Evolutionary conservation across 2,797 vertebrate species (phyloP).

Genomic region (Crossoptilon crossoptilon): DNA sequence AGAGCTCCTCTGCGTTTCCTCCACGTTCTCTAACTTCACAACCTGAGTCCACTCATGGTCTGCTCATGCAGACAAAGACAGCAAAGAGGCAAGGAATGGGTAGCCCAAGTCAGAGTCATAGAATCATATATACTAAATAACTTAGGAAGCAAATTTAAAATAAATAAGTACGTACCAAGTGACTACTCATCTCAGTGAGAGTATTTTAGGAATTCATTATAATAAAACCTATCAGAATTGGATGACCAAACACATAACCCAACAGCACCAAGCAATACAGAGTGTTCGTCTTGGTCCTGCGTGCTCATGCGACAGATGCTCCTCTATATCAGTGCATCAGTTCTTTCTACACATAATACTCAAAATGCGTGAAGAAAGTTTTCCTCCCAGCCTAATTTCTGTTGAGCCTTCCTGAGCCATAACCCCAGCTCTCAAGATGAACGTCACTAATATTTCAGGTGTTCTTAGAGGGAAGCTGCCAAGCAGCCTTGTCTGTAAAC

Average conservation of each 20-base stretch:
- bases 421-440: slow-evolving; percentile 29
- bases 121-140: slow-evolving; percentile 3
- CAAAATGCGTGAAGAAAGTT: not conserved
- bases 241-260: not conserved
- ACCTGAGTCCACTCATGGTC: not conserved
- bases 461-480: slow-evolving; percentile 43
- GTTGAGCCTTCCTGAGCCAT: slow-evolving; percentile 3
- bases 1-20: not conserved
- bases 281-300: not conserved
- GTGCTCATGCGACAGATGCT: not conserved
- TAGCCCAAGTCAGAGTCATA: not conserved
- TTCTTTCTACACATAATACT: not conserved
- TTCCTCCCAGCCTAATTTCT: slow-evolving; percentile 16
- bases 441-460: not conserved
- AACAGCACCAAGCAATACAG: not conserved
- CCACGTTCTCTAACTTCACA: rapidly evolving
- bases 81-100: not conserved
- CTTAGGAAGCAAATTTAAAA: not conserved
- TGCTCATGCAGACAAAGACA: not conserved
- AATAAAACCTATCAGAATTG: not conserved
- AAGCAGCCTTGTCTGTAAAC: slow-evolving; percentile 60
- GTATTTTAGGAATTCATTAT: not conserved
- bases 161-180: not conserved
- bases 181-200: not conserved
- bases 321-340: not conserved